Conservation (phyloP, 2,797 vertebrate species). For the Pangasius mekongensis region DNA sequence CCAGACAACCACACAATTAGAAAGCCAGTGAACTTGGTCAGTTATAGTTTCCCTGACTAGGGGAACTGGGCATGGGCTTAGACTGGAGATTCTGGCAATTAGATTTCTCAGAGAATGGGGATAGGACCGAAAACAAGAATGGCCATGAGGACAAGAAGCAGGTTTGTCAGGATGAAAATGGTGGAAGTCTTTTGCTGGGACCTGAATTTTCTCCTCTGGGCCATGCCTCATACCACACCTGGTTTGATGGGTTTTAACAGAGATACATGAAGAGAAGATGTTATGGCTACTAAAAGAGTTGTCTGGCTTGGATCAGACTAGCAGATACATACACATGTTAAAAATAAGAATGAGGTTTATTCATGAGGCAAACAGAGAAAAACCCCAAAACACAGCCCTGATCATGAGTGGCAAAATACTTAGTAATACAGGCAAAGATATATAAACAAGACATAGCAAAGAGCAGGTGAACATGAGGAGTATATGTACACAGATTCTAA, state of each 20-base stretch:
- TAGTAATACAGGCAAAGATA: not conserved
- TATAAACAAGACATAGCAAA: not conserved
- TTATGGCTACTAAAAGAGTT: not conserved
- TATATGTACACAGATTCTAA: not conserved
- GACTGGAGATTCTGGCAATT: not conserved
- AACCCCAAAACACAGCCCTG: not conserved
- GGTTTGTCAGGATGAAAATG: not conserved
- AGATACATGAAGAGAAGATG: not conserved
- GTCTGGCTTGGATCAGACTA: not conserved
- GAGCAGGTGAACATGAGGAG: not conserved
- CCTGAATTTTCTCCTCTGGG: not conserved
- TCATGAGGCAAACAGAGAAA: not conserved
- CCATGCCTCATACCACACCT: not conserved
- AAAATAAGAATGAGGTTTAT: not conserved
- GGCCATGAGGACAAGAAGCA: not conserved
- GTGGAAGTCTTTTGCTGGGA: not conserved
- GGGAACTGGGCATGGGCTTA: not conserved
- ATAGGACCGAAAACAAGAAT: not conserved
- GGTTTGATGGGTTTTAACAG: not conserved
- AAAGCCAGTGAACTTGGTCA: not conserved
- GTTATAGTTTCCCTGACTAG: not conserved
- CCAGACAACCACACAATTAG: not conserved
- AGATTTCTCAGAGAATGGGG: not conserved
- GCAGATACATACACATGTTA: not conserved
- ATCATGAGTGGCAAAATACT: not conserved